Conservation (phyloP, 2,797 vertebrate species). For the Chelonia mydas region DNA sequence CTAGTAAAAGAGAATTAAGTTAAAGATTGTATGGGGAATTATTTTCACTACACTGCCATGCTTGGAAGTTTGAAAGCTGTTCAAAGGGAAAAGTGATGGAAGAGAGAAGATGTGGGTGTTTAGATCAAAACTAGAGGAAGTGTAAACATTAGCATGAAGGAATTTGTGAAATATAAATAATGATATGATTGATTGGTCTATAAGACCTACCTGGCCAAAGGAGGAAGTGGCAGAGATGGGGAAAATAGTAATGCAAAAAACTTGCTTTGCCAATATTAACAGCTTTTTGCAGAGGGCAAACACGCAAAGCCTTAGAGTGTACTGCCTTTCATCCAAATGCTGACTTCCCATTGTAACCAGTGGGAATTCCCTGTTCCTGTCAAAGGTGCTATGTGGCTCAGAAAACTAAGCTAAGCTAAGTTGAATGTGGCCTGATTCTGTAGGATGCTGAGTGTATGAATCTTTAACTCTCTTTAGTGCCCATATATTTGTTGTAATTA, state of each 20-base stretch:
- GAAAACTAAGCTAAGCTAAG: neutral
- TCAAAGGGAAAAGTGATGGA: neutral
- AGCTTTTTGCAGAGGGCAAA: neutral
- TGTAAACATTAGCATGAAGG: neutral
- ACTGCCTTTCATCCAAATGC: rapidly evolving
- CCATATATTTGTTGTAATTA: neutral
- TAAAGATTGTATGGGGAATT: neutral
- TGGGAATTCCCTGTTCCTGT: neutral
- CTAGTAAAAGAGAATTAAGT: neutral
- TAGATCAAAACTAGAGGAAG: neutral
- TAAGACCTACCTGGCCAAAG: neutral
- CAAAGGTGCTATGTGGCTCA: neutral
- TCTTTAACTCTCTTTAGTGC: neutral
- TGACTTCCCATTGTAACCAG: rapidly evolving
- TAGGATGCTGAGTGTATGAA: neutral
- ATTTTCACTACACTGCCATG: neutral
- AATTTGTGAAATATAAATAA: neutral
- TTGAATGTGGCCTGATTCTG: no score
- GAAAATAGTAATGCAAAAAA: neutral
- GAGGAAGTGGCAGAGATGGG: neutral
- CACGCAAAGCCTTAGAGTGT: neutral
- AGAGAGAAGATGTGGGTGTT: neutral
- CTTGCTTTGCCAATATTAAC: neutral
- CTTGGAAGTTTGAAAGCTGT: neutral
- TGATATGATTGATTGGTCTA: neutral